Conservation (phyloP, 2,888 invertebrate genomes). For the Lissocephala sabroskyi region DNA sequence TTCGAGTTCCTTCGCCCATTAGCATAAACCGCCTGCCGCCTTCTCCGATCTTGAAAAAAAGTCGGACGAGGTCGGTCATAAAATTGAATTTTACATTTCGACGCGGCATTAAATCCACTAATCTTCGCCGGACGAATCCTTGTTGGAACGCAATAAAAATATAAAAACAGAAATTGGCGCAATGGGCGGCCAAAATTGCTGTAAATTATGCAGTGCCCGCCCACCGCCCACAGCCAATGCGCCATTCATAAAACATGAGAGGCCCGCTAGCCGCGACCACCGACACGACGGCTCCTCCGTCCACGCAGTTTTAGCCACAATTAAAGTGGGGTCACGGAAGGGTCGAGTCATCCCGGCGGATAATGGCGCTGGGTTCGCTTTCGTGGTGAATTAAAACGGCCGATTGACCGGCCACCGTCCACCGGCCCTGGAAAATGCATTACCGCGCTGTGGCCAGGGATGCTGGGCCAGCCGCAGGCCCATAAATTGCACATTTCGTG, state of each 20-base stretch:
- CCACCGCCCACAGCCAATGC: conserved; percentile 21
- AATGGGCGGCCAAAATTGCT: conserved; percentile 35
- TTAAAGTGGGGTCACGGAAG: too few relatives aligned
- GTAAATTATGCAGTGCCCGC: conserved; percentile 54
- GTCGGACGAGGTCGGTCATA: too few relatives aligned
- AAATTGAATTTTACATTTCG: conserved; percentile 2
- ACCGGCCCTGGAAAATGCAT: conserved; percentile 58
- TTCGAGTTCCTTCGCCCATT: too few relatives aligned
- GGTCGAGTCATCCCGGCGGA: too few relatives aligned
- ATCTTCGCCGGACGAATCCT: background rate
- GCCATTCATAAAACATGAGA: conserved; percentile 45
- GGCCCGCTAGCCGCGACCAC: background rate
- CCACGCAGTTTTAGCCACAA: conserved; percentile 1
- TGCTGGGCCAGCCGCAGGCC: conserved; percentile 8
- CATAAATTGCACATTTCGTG: conserved; percentile 57
- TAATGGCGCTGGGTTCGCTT: too few relatives aligned
- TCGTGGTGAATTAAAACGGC: too few relatives aligned
- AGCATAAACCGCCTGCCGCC: too few relatives aligned
- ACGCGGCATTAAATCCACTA: conserved; percentile 2
- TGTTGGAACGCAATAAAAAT: background rate
- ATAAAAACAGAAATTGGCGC: conserved; percentile 1
- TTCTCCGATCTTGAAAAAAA: too few relatives aligned
- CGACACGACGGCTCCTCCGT: too few relatives aligned
- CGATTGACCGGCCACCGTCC: too few relatives aligned
- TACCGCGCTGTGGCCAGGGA: conserved; percentile 32